These are phyloP conservation scores for Ridgeia piscesae DNA, from an alignment of 1,140 invertebrate species.

Conservation along the genomic window DNA sequence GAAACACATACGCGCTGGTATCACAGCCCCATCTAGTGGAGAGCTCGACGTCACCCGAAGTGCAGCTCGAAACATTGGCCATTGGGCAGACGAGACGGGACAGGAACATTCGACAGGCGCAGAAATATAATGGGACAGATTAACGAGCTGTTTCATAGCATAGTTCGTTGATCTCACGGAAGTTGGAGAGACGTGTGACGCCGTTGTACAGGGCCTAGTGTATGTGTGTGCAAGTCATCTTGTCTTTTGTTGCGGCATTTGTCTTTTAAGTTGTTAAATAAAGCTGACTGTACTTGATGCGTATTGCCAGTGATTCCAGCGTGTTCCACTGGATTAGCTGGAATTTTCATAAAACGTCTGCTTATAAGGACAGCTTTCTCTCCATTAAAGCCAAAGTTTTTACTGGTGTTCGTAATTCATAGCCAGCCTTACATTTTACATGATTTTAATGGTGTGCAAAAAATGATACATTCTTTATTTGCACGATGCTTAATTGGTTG, in stretches of 20 bases:
- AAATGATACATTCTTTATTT: not conserved
- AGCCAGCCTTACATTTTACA: not conserved
- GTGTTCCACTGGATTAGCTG: not conserved
- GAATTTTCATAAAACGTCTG: not conserved
- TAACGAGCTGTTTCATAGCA: not conserved
- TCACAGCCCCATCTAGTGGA: not conserved
- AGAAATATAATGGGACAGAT: not conserved
- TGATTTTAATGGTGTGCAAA: not conserved
- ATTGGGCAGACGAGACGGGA: not conserved
- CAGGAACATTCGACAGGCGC: not conserved
- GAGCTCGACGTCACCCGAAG: not conserved
- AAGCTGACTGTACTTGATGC: not conserved
- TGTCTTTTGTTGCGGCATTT: not conserved
- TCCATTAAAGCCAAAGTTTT: not conserved
- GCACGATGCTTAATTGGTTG: not conserved
- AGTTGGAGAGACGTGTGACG: not conserved
- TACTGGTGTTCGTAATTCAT: not conserved
- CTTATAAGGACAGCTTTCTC: not conserved
- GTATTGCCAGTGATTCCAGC: not conserved
- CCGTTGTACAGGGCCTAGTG: not conserved
- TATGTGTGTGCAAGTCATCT: not conserved
- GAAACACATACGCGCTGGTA: not conserved
- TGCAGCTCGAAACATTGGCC: not conserved
- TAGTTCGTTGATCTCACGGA: not conserved
- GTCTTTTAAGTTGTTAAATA: not conserved